These are phyloP conservation scores for Astatotilapia flaviijosephi DNA, from an alignment of 2,113 vertebrate genomes.

Conservation along the genomic window DNA sequence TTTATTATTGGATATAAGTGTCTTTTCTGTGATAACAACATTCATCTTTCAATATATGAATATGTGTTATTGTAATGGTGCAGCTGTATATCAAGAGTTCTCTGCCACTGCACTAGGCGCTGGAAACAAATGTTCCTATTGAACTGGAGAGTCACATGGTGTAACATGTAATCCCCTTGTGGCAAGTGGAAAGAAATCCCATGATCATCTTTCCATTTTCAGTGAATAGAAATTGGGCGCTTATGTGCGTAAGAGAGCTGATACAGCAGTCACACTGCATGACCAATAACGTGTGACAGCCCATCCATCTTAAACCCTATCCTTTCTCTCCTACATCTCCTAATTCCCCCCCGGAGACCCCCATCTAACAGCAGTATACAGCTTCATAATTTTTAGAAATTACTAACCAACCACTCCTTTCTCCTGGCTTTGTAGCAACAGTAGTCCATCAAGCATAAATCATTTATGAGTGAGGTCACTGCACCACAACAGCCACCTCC, in stretches of 20 bases:
- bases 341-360: background rate
- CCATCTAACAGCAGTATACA: conserved; percentile 1
- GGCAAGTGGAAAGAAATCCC: conserved; percentile 47
- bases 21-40: background rate
- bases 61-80: conserved; percentile 6
- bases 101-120: background rate
- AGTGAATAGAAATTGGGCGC: background rate
- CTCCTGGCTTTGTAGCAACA: conserved; percentile 1
- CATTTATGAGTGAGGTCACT: conserved; percentile 65
- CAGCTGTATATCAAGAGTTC: conserved; percentile 23
- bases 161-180: conserved; percentile 18
- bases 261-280: conserved; percentile 2
- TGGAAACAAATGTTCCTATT: conserved; percentile 49
- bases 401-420: background rate
- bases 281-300: conserved; percentile 32
- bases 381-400: conserved; percentile 7
- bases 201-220: conserved; percentile 48
- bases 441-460: conserved; percentile 51
- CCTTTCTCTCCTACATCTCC: background rate
- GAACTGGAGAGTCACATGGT: conserved; percentile 53
- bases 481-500: conserved; percentile 38
- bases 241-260: background rate
- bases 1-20: background rate
- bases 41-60: background rate
- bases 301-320: conserved; percentile 12